Base-by-base conservation (phyloP, 2,888 invertebrate species). In the Muschampia plurimacula region DNA sequence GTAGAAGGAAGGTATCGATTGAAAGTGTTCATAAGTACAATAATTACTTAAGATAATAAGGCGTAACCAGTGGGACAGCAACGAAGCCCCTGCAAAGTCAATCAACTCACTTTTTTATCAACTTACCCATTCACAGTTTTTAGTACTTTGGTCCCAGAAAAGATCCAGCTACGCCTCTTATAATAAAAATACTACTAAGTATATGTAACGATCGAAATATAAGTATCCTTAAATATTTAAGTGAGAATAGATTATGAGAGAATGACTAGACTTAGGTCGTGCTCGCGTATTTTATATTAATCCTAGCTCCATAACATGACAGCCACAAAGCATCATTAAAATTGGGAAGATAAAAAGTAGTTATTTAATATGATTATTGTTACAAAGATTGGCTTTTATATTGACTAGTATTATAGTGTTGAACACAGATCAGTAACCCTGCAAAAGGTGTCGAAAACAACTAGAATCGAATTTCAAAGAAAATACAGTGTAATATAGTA, bases 41-140 rank as follows among this genome's bases (percentile, higher is more conserved):
- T 75, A 79, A 77, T 74, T 68, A 82, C 72, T 75, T 76, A 76
- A 57, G 55, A 78, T 77, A 77, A 78, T 81, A 78, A 92, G 93
- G 92, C 93, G 93, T 91, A 93, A 93, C 93, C 85, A 87, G 87
- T 86, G 90, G 91, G 92, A 90, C 90, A 79, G 83, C 82, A 78
- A 83, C 22, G 22, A 22, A 22, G 84, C 86, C 88, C 87, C 87
- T 36, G 80, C 79, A 77, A 72, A 55, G 62, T 75, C 81, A 76
- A 78, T 84, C 80, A 77, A 87, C 83, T 78, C 83, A 85, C 81
- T 83, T 85, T 32, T 85, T 85, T 85, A 85, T 82, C 82, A 86
- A 81, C 82, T 79, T 83, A 81, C 81, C 81, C 81, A 85, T 81
- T 84, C 83, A 78, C 80, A 75, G 12, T 60, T 72, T 74, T 69